A percentile compares a stretch with the other conserved stretches of the same genome.
These are phyloP conservation scores for Exocentrus adspersus DNA, from an alignment of 2,888 invertebrate genomes.

Conservation along the genomic window DNA sequence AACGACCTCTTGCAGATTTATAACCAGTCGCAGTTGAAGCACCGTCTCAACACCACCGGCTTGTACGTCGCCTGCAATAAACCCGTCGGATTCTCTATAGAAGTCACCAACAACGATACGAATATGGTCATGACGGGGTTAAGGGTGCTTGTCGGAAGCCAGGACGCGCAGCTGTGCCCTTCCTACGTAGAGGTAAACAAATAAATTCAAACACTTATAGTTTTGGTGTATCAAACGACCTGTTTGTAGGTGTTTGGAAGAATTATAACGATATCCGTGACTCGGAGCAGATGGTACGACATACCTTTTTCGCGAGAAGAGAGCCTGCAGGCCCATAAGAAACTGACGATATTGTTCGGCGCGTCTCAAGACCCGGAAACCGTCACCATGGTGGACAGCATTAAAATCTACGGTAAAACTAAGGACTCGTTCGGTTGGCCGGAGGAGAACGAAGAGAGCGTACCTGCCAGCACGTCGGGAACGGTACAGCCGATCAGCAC, in stretches of 20 bases:
- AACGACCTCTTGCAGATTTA: slow-evolving; percentile 95
- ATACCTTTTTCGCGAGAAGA: slow-evolving; percentile 95
- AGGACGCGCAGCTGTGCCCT: slow-evolving; percentile 82
- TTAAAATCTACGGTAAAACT: slow-evolving; percentile 91
- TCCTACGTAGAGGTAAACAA: slow-evolving; percentile 71
- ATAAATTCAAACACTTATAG: not conserved
- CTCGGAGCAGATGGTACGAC: slow-evolving; percentile 92
- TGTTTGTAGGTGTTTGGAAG: slow-evolving; percentile 51
- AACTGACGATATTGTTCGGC: slow-evolving; percentile 83
- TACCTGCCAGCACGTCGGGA: slow-evolving; percentile 49
- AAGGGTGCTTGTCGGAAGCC: slow-evolving; percentile 85
- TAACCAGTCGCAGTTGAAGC: slow-evolving; percentile 92
- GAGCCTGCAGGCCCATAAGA: slow-evolving; percentile 90
- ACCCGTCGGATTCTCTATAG: slow-evolving; percentile 88
- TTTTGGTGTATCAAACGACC: not conserved
- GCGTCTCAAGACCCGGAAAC: slow-evolving; percentile 88
- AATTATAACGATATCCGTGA: slow-evolving; percentile 55
- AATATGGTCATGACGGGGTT: slow-evolving; percentile 83
- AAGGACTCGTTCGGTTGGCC: slow-evolving; percentile 98
- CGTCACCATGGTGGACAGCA: slow-evolving; percentile 92
- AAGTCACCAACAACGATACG: slow-evolving; percentile 86
- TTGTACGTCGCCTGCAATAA: slow-evolving; percentile 95
- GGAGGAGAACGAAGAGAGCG: slow-evolving; percentile 86
- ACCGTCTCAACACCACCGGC: slow-evolving; percentile 84
- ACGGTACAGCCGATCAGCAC: slow-evolving; percentile 34